Percentiles rank a stretch among this genome's conserved stretches.
phyloP scores from a whole-genome alignment of 2,797 vertebrate species.

The Meda fulgida region DNA sequence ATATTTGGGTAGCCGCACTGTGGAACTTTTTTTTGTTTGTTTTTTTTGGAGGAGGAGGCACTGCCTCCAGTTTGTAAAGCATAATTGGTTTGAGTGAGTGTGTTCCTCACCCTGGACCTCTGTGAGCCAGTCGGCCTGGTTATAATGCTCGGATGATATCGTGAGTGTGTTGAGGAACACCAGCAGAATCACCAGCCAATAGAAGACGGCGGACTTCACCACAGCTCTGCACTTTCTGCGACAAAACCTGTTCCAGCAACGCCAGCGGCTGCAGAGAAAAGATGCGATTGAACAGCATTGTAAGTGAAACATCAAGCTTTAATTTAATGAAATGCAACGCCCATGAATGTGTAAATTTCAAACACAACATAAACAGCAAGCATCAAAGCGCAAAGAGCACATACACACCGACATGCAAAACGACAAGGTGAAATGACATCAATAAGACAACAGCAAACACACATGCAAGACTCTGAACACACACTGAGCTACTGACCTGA shows the following conservation, averaged over 20 bases:
- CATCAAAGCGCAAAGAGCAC: background rate
- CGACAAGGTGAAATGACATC: constrained; percentile 3
- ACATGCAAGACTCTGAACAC: constrained; percentile 18
- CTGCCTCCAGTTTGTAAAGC: background rate
- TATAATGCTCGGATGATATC: constrained; percentile 97
- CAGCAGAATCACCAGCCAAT: constrained; percentile 97
- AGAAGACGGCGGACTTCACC: constrained; percentile 96
- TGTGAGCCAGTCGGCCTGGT: constrained; percentile 94
- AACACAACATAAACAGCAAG: background rate
- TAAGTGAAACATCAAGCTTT: background rate
- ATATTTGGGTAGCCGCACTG: too few relatives aligned
- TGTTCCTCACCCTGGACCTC: constrained; percentile 88
- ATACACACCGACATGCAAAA: constrained; percentile 34
- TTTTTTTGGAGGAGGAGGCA: too few relatives aligned
- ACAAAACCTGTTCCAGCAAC: constrained; percentile 95
- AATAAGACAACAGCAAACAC: constrained; percentile 39
- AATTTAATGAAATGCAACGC: background rate
- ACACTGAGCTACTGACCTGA: constrained; percentile 88
- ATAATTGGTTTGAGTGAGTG: background rate
- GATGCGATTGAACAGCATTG: background rate
- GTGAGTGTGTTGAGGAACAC: constrained; percentile 99
- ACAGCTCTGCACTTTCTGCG: constrained; percentile 92
- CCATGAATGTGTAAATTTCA: too few relatives aligned
- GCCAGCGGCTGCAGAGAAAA: constrained; percentile 86
- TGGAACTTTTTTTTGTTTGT: too few relatives aligned